phyloP scores from a whole-genome alignment of 2,888 invertebrate genomes.

The Crematogaster levior region DNA sequence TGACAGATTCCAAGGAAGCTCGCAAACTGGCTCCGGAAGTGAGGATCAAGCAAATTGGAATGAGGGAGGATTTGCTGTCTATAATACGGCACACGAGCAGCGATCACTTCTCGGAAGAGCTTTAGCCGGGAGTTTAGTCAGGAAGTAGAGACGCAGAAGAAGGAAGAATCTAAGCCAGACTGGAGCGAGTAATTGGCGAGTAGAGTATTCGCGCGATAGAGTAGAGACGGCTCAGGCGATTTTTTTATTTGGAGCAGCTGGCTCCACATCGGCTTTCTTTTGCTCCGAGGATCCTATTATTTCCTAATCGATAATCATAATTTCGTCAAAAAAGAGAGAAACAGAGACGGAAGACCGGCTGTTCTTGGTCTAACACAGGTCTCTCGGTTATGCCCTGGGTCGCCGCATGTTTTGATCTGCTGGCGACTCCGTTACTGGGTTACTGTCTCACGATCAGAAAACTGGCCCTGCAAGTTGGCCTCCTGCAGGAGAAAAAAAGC shows the following conservation, averaged over 20 bases:
- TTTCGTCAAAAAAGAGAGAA: not conserved
- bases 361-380: constrained; percentile 2
- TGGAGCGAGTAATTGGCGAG: constrained; percentile 41
- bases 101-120: constrained; percentile 91
- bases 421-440: constrained; percentile 80
- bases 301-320: not conserved
- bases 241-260: constrained; percentile 2
- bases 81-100: constrained; percentile 93
- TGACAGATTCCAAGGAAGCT: constrained; percentile 70
- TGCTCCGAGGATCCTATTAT: constrained; percentile 34
- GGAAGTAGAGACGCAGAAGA: constrained; percentile 35
- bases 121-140: constrained; percentile 76
- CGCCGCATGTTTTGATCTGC: constrained; percentile 80
- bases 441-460: constrained; percentile 81
- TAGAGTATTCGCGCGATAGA: constrained; percentile 57
- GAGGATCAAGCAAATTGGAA: constrained; percentile 89
- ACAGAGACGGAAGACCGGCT: not conserved
- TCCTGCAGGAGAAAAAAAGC: constrained; percentile 74
- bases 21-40: constrained; percentile 88
- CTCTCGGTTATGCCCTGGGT: constrained; percentile 82
- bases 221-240: constrained; percentile 61
- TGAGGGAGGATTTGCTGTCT: constrained; percentile 91
- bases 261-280: constrained; percentile 45
- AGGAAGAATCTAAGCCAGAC: not conserved
- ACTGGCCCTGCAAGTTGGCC: constrained; percentile 79